These are phyloP conservation scores for Ctenoplectra terminalis DNA, from an alignment of 1,140 invertebrate species.

Conservation along the genomic window DNA sequence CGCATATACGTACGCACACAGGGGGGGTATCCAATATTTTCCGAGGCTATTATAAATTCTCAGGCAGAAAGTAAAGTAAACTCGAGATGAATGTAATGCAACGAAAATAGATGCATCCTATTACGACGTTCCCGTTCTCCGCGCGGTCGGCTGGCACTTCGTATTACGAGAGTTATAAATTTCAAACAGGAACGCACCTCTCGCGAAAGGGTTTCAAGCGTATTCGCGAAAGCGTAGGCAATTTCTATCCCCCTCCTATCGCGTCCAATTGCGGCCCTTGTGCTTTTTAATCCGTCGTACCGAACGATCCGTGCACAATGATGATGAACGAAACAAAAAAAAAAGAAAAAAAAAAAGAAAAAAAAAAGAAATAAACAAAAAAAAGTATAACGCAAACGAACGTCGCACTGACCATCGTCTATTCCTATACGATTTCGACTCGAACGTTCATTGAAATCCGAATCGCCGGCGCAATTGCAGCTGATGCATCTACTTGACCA, in stretches of 20 bases:
- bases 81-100: neutral
- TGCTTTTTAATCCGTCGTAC: slow-evolving; percentile 39
- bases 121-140: neutral
- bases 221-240: neutral
- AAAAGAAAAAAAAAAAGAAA: neutral
- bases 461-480: slow-evolving; percentile 58
- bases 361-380: neutral
- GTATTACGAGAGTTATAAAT: slow-evolving; percentile 27
- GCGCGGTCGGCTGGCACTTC: neutral
- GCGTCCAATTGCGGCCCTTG: slow-evolving; percentile 7
- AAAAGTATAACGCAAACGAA: slow-evolving; percentile 47
- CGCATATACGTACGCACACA: neutral
- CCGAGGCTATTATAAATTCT: slow-evolving; percentile 4
- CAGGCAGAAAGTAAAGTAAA: neutral
- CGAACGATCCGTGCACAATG: slow-evolving; percentile 2
- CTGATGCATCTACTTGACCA: slow-evolving; percentile 67
- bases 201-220: neutral
- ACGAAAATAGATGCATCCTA: slow-evolving; percentile 16
- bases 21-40: neutral
- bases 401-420: slow-evolving; percentile 40
- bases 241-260: neutral
- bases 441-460: slow-evolving; percentile 59
- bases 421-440: slow-evolving; percentile 44
- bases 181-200: neutral
- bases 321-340: neutral